phyloP scores from a whole-genome alignment of 2,113 vertebrate species.

The Nothoprocta pentlandii region DNA sequence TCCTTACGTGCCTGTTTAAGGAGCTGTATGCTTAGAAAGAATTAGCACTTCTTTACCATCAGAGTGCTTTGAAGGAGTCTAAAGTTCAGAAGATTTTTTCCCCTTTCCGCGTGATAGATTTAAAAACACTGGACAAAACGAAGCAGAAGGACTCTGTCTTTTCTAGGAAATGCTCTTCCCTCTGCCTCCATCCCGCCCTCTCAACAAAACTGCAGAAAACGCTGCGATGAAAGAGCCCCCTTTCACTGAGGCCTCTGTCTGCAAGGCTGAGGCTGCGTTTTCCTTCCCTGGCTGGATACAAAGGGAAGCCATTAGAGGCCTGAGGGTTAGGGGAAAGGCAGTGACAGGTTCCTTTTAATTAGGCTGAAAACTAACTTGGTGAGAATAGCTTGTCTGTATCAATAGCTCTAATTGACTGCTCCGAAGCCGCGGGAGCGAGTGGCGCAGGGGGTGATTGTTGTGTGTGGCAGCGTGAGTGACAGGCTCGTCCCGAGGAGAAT shows the following conservation, averaged over 20 bases:
- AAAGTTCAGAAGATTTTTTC: constrained; percentile 9
- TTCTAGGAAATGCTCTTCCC: neutral
- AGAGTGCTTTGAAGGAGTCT: constrained; percentile 10
- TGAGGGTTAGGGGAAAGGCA: constrained; percentile 48
- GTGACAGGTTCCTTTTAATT: constrained; percentile 78
- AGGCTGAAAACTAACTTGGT: constrained; percentile 68
- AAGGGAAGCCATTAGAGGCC: constrained; percentile 60
- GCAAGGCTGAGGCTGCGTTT: neutral
- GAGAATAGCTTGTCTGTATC: constrained; percentile 73
- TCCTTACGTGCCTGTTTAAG: constrained; percentile 10
- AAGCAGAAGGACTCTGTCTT: neutral
- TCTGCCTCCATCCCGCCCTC: neutral
- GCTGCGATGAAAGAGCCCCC: neutral
- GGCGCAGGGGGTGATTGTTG: constrained; percentile 73
- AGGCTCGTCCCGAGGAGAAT: constrained; percentile 74
- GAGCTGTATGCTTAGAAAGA: neutral
- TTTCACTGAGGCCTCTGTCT: constrained; percentile 22
- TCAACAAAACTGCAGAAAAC: neutral
- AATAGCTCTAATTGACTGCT: constrained; percentile 75
- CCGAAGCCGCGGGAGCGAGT: constrained; percentile 65
- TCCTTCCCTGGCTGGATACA: constrained; percentile 45
- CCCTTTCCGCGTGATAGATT: neutral
- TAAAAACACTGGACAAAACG: neutral
- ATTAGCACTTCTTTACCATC: constrained; percentile 41
- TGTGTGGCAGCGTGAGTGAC: constrained; percentile 73